Percentiles rank a stretch among this genome's conserved stretches.
These are phyloP conservation scores for Holacanthella duospinosa DNA, from an alignment of 2,888 invertebrate genomes.

Conservation along the genomic window DNA sequence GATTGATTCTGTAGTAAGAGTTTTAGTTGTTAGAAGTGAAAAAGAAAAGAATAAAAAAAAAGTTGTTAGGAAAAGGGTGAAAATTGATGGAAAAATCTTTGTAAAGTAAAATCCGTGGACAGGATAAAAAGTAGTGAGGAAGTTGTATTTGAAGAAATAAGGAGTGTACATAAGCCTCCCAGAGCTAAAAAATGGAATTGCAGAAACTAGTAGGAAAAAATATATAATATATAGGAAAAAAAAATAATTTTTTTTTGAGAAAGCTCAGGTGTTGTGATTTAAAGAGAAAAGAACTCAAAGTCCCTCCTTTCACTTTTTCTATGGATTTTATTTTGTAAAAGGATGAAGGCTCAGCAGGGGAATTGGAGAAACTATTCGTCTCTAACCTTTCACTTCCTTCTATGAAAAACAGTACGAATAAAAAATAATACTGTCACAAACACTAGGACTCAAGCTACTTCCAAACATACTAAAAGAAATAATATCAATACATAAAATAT, in stretches of 20 bases:
- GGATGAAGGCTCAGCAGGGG: neutral
- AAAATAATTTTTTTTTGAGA: too few relatives aligned
- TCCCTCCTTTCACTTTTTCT: neutral
- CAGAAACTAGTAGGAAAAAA: neutral
- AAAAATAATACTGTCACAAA: neutral
- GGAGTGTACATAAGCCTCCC: neutral
- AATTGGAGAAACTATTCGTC: neutral
- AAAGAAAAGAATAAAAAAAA: too few relatives aligned
- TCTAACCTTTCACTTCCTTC: neutral
- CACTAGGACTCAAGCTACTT: too few relatives aligned
- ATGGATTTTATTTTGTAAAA: neutral
- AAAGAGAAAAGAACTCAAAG: neutral
- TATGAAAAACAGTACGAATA: neutral
- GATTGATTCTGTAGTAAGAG: neutral
- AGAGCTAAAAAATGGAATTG: too few relatives aligned
- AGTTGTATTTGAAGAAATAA: neutral
- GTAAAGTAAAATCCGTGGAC: neutral
- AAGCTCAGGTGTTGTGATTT: neutral
- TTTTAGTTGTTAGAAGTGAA: too few relatives aligned
- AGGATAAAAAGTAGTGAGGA: neutral
- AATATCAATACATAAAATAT: too few relatives aligned
- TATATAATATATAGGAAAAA: neutral
- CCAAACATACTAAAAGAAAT: too few relatives aligned
- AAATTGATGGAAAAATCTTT: neutral
- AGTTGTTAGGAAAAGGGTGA: neutral